Evolutionary conservation across 2,113 vertebrate species (phyloP).

Genomic region (Antidorcas marsupialis): DNA sequence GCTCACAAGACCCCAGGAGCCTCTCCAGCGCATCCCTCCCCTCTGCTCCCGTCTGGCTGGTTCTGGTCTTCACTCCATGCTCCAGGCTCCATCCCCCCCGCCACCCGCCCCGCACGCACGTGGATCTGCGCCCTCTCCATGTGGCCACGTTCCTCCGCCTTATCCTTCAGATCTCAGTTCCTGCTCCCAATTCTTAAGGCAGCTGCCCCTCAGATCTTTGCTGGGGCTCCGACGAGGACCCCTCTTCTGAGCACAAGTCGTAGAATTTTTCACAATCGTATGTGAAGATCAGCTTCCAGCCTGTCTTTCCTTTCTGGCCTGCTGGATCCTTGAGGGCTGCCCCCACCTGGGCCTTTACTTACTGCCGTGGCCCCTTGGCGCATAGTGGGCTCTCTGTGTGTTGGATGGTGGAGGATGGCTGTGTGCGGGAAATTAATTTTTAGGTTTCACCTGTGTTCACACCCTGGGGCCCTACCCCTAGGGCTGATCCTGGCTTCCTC

Average conservation of each 20-base stretch:
- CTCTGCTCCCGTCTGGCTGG: neutral
- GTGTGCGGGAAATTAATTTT: neutral
- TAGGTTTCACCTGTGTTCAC: neutral
- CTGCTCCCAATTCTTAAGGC: neutral
- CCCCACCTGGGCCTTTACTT: neutral
- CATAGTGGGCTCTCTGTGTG: fast-evolving
- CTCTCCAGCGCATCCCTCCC: neutral
- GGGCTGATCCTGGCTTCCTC: neutral
- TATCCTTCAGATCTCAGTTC: neutral
- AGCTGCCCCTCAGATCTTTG: neutral
- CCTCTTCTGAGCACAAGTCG: fast-evolving
- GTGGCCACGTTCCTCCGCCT: neutral
- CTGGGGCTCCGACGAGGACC: too few species aligned
- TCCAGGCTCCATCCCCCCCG: neutral
- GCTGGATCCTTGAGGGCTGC: neutral
- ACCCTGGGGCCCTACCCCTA: neutral
- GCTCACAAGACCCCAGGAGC: neutral
- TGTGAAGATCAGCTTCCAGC: neutral
- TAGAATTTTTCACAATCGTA: neutral
- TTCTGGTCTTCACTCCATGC: neutral
- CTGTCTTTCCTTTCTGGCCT: neutral
- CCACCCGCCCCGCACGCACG: fast-evolving
- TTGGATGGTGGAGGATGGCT: neutral
- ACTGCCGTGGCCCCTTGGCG: neutral
- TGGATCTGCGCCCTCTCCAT: fast-evolving